A percentile compares a stretch with the other conserved stretches of the same genome.
Conservation (phyloP, 2,797 vertebrate species). For the Caiman crocodilus region DNA sequence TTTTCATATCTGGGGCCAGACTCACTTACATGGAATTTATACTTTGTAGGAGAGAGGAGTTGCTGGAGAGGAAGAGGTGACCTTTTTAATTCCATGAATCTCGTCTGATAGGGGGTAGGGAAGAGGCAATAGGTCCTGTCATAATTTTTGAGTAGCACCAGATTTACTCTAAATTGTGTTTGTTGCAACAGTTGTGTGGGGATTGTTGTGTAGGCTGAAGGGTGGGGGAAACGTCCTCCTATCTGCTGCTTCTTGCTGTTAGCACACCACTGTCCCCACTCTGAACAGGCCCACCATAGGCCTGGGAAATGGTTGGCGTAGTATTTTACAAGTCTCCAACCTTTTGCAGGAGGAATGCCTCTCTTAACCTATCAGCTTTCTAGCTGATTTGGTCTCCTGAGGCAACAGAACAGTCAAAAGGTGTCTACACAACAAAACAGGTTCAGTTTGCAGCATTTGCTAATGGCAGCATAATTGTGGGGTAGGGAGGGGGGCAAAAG, state of each 20-base stretch:
- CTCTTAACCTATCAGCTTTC: not conserved
- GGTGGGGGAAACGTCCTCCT: not conserved
- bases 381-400: not conserved
- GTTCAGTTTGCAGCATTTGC: fast-evolving
- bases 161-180: not conserved
- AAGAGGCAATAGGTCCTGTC: not conserved
- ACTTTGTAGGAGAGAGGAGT: not conserved
- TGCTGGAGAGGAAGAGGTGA: not conserved
- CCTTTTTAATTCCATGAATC: not conserved
- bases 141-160: not conserved
- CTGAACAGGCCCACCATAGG: not conserved
- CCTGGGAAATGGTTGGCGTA: fast-evolving
- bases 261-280: not conserved
- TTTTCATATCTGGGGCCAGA: not conserved
- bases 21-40: not conserved
- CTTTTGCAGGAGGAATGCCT: not conserved
- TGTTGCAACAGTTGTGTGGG: not conserved
- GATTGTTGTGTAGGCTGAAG: too few relatives aligned
- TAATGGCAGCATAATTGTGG: too few relatives aligned
- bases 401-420: not conserved
- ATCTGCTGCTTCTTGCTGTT: not conserved
- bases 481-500: too few relatives aligned
- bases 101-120: not conserved
- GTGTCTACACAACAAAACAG: not conserved
- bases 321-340: fast-evolving